Percentiles rank a stretch among this genome's conserved stretches.
Conservation (phyloP, 2,113 vertebrate genomes). For the Mesocricetus auratus region DNA sequence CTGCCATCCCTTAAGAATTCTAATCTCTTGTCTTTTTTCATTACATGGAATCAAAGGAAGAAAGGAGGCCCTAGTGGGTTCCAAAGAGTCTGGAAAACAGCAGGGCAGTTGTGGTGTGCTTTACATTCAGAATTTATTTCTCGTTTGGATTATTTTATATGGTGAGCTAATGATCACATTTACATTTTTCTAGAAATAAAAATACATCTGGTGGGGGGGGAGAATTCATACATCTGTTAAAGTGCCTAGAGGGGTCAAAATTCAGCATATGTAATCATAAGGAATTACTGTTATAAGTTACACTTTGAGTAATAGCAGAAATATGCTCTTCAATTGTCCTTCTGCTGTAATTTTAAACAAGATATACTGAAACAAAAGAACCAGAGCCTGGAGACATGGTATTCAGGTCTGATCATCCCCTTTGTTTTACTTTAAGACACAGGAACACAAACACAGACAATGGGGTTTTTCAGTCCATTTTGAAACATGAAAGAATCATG, state of each 20-base stretch:
- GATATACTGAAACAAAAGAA: slow-evolving; percentile 14
- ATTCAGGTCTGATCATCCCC: slow-evolving; percentile 20
- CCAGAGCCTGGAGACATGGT: background rate
- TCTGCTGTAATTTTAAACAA: slow-evolving; percentile 67
- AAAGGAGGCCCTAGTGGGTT: slow-evolving; percentile 57
- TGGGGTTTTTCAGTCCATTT: slow-evolving; percentile 58
- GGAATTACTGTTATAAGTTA: background rate
- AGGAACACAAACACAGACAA: slow-evolving; percentile 42
- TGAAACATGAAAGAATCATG: slow-evolving; percentile 62
- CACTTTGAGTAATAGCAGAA: background rate
- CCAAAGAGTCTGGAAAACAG: slow-evolving; percentile 74
- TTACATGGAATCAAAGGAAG: slow-evolving; percentile 72
- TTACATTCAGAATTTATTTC: slow-evolving; percentile 23
- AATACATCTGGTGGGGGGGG: slow-evolving; percentile 34
- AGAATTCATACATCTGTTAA: slow-evolving; percentile 12
- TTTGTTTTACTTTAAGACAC: slow-evolving; percentile 62
- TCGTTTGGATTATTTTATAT: slow-evolving; percentile 30
- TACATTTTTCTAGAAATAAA: slow-evolving; percentile 77
- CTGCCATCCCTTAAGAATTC: slow-evolving; percentile 41
- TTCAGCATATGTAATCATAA: slow-evolving; percentile 36
- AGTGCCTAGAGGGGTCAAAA: slow-evolving; percentile 48
- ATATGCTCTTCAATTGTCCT: background rate
- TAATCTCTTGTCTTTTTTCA: slow-evolving; percentile 77
- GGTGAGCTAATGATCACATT: slow-evolving; percentile 76
- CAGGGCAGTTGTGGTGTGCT: slow-evolving; percentile 49